Conservation (phyloP, 1,140 invertebrate species). For the Nasonia vitripennis region DNA sequence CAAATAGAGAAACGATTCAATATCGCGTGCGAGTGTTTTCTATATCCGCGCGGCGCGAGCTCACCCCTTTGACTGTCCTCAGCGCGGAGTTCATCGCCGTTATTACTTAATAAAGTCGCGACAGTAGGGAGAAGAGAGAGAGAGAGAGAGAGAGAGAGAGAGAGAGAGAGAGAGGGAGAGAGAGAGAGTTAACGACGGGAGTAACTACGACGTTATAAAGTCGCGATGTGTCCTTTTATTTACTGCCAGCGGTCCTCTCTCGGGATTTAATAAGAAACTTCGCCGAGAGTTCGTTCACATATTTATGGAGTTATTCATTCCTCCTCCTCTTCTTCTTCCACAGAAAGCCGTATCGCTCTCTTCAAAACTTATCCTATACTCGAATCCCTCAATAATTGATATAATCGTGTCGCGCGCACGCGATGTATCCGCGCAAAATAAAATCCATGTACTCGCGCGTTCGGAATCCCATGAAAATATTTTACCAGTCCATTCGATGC, state of each 20-base stretch:
- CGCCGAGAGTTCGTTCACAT: background rate
- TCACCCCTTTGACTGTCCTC: too few species aligned
- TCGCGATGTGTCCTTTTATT: constrained; percentile 16
- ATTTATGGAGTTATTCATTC: constrained; percentile 2
- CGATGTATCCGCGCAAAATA: too few species aligned
- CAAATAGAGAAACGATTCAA: constrained; percentile 25
- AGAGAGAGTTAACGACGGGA: constrained; percentile 1
- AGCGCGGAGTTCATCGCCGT: background rate
- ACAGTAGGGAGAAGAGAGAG: background rate
- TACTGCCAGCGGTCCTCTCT: constrained; percentile 25
- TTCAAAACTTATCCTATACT: background rate
- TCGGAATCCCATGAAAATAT: background rate
- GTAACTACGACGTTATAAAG: constrained; percentile 18
- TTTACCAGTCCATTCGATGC: background rate
- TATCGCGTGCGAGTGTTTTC: background rate
- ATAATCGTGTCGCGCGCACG: background rate
- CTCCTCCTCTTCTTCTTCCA: too few species aligned
- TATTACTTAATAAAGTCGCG: constrained; percentile 40
- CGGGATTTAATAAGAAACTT: constrained; percentile 47
- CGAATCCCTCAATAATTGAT: background rate
- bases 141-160: too few species aligned
- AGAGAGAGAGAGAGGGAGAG: too few species aligned
- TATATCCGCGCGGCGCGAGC: too few species aligned
- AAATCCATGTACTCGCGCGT: background rate
- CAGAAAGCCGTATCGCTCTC: background rate